These are phyloP conservation scores for Heterohyrax brucei DNA, from an alignment of 2,797 vertebrate species.

Conservation along the genomic window DNA sequence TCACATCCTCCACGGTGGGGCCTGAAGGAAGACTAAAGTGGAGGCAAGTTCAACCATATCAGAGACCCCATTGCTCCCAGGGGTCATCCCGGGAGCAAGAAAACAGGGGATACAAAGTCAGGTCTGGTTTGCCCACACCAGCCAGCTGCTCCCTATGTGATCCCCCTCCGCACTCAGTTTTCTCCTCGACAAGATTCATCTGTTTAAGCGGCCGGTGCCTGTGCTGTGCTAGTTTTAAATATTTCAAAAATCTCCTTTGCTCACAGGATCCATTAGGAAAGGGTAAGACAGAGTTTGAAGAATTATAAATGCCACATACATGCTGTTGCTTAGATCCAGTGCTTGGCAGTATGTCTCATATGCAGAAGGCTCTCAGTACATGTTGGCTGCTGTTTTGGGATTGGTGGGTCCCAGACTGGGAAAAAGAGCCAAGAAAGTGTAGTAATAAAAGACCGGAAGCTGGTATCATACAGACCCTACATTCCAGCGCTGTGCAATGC, in stretches of 20 bases:
- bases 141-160: not conserved
- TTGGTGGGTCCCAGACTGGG: not conserved
- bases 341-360: not conserved
- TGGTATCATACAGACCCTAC: not conserved
- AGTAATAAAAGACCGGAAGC: not conserved
- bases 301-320: not conserved
- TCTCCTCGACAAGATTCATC: not conserved
- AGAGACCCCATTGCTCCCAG: not conserved
- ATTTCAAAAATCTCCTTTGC: slow-evolving; percentile 7
- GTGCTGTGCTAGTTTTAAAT: not conserved
- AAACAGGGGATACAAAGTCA: not conserved
- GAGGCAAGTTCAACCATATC: not conserved
- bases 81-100: not conserved
- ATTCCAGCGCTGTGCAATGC: not conserved
- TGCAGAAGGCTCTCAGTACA: not conserved
- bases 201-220: not conserved
- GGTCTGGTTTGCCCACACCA: not conserved
- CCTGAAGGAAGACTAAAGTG: not conserved
- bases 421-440: not conserved
- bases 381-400: not conserved
- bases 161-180: not conserved
- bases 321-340: not conserved
- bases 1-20: not conserved
- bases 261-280: not conserved
- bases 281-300: not conserved